Base-by-base conservation (phyloP, 2,888 invertebrate genomes). In the Enchytraeus crypticus region DNA sequence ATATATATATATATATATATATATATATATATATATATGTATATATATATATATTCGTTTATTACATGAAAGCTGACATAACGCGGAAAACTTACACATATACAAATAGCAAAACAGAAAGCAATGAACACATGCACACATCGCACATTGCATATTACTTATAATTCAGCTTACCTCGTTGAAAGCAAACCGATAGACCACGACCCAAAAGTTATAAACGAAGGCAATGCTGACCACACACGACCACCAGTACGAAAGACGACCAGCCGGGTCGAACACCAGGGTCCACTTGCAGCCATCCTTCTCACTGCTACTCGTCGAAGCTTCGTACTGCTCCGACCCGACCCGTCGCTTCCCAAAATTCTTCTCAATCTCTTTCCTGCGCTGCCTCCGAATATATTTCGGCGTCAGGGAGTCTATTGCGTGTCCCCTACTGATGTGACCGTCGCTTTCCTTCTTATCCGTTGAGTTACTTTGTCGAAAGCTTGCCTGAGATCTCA, bases 211-310 rank as follows among this genome's bases (percentile, higher is more conserved):
- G 67, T 78, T 78, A 69, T 77, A 78, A 3, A 79, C 68, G 62
- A 78, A 78, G 30, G 78, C 76, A 38, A 77, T 65, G 64, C 77
- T 76, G 60, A 79, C 76, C 21, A 77, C 71, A 5, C 73, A 72
- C 32, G 77, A 76, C 79, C 78, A 79, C 77, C 78, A 79, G 69
- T 79, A 77, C 34, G 76, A 73, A 32, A 96, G 85, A 57, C 95
- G 86, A 68, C 96, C 96, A 70, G 96, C 92, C 30, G 96, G 96
- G 83, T 97, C 96, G 81, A 97, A 97, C 70, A 96, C 93, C 81
- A 96, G 95, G 57, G 93, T 92, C 74, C 76, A 75, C 64, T 74
- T 74, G 67, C 82, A 82, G 21, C 87, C 85, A 18, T 87, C 86
- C 45, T 53, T 60, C 14, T 54, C 59, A 30, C 53, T 60, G 47